Evolutionary conservation across 2,888 invertebrate genomes (phyloP), one percentile per base, ranked within the genome.

Genomic region (Pterostichus niger): DNA sequence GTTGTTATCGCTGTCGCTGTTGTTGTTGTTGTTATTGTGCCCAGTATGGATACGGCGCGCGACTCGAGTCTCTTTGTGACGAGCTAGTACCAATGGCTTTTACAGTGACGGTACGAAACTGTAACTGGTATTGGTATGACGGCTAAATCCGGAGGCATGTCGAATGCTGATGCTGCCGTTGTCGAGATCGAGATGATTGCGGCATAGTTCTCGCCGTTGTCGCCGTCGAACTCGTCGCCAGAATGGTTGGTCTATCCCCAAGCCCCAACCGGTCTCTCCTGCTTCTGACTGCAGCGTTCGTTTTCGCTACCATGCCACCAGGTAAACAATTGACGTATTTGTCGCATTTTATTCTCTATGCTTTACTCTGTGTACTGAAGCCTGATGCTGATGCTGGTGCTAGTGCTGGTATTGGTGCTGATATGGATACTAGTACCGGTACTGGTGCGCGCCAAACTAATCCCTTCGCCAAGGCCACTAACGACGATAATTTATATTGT

Each of bases 221-320:
- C 35, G 44, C 44, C 13, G 68, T 71, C 40, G 68, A 71, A 71
- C 15, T 71, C 44, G 68, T 44, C 54, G 82, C 75, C 75, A 82
- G 82, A 75, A 82, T 82, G 82, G 81, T 81, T 73, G 68, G 64
- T 54, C 79, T 4, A 40, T 33, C 68, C 73, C 49, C 52, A 52
- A 44, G 24, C 49, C 52, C 54, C 54, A 56, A 82, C 81, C 82
- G 82, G 46, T 75, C 82, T 82, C 44, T 82, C 59, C 61, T 82
- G 56, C 82, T 82, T 86, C 87, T 90, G 88, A 89, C 89, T 87
- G 87, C 87, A 87, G 88, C 89, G 87, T 88, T 89, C 86, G 87
- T 90, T 84, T 88, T 90, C 87, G 86, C 87, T 87, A 87, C 86
- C 86, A 88, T 89, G 88, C 88, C 90, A 86, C 89, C 89, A 89